Conservation (phyloP, 1,140 invertebrate genomes). For the Pseudomyrmex cubaensis region DNA sequence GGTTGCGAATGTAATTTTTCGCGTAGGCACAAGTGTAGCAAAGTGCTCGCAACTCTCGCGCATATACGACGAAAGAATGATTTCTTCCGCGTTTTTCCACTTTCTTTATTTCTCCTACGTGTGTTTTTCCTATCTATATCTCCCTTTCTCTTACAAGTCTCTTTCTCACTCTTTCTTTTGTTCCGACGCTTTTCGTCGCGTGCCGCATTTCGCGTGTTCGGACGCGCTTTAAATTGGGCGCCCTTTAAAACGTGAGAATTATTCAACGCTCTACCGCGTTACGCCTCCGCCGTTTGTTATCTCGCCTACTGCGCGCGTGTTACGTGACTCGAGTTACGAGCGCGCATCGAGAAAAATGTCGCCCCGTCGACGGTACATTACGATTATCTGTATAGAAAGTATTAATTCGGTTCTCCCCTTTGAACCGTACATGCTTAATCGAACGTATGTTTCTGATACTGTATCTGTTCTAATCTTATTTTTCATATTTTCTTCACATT, state of each 20-base stretch:
- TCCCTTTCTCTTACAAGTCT: background rate
- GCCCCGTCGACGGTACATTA: slow-evolving; percentile 50
- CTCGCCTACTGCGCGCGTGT: slow-evolving; percentile 41
- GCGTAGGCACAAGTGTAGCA: slow-evolving; percentile 30
- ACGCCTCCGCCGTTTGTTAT: slow-evolving; percentile 51
- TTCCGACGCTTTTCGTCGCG: slow-evolving; percentile 26
- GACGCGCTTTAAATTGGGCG: slow-evolving; percentile 55
- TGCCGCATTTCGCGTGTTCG: slow-evolving; percentile 54
- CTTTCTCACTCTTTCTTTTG: background rate
- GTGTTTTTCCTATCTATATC: no score
- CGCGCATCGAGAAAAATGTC: slow-evolving; percentile 47
- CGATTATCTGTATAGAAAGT: slow-evolving; percentile 46
- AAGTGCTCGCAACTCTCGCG: slow-evolving; percentile 9
- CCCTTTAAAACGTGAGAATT: slow-evolving; percentile 63
- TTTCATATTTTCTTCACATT: no score
- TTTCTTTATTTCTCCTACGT: background rate
- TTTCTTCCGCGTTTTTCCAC: background rate
- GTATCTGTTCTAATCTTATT: background rate
- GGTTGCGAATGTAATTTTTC: slow-evolving; percentile 23
- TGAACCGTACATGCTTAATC: background rate
- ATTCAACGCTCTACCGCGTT: slow-evolving; percentile 56
- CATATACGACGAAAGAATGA: slow-evolving; percentile 18
- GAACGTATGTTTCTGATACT: slow-evolving; percentile 7
- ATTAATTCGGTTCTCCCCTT: slow-evolving; percentile 30
- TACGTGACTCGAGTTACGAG: slow-evolving; percentile 59